A percentile compares a stretch with the other conserved stretches of the same genome.
Conservation (phyloP, 2,113 vertebrate species). For the Garra rufa region DNA sequence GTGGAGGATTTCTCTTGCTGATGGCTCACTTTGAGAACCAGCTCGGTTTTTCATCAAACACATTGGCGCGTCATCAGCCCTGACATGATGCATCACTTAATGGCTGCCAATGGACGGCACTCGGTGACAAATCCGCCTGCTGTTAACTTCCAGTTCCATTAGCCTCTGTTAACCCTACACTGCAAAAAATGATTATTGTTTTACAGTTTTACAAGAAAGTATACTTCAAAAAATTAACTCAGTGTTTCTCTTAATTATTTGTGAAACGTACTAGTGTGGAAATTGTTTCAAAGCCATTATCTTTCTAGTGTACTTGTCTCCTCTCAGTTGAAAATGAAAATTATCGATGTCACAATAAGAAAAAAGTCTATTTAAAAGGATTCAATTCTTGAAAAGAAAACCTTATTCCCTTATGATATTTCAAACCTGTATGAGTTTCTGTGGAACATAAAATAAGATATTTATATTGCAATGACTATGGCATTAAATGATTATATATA, state of each 20-base stretch:
- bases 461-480: not conserved
- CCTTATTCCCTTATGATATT: not conserved
- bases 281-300: not conserved
- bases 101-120: not conserved
- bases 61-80: not conserved
- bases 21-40: constrained; percentile 36
- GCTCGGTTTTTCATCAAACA: constrained; percentile 22
- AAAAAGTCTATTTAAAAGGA: not conserved
- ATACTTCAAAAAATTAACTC: not conserved
- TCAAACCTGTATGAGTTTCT: not conserved
- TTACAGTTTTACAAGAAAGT: not conserved
- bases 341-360: not conserved
- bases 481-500: not conserved
- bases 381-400: not conserved
- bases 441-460: not conserved
- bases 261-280: not conserved
- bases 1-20: constrained; percentile 55
- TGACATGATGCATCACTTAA: constrained; percentile 9
- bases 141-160: not conserved
- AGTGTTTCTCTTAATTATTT: not conserved
- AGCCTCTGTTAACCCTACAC: not conserved
- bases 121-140: not conserved
- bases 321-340: not conserved
- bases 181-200: not conserved
- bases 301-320: not conserved